phyloP scores from a whole-genome alignment of 2,113 vertebrate species.

The Echinops telfairi region DNA sequence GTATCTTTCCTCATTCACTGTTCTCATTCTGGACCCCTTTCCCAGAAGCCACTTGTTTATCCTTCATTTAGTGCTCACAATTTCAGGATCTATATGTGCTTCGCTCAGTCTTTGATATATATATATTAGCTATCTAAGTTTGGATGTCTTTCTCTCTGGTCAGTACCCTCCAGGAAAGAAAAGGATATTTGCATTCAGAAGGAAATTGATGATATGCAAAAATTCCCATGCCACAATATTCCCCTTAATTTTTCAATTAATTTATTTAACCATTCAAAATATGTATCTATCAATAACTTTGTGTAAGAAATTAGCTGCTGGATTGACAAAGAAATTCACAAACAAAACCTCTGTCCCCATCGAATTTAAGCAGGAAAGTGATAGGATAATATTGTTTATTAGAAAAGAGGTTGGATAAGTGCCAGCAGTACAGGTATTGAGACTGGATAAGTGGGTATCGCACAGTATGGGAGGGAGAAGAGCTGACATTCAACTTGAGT shows the following conservation, averaged over 20 bases:
- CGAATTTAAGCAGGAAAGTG: not conserved
- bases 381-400: not conserved
- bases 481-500: not conserved
- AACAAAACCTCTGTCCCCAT: not conserved
- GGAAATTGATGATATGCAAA: no score
- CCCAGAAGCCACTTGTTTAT: no score
- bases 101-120: no score
- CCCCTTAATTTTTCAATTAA: not conserved
- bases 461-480: not conserved
- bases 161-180: not conserved
- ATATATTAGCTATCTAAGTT: not conserved
- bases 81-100: no score
- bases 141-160: not conserved
- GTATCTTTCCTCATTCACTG: no score
- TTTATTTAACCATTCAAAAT: not conserved
- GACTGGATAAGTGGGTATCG: not conserved
- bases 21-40: no score
- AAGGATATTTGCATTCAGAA: not conserved
- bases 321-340: not conserved
- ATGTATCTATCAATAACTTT: not conserved
- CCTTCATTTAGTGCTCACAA: no score
- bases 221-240: not conserved
- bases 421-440: not conserved
- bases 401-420: not conserved
- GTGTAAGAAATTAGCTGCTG: no score